A percentile compares a stretch with the other conserved stretches of the same genome.
phyloP scores from a whole-genome alignment of 1,140 invertebrate species.

The Dendrolimus punctatus region DNA sequence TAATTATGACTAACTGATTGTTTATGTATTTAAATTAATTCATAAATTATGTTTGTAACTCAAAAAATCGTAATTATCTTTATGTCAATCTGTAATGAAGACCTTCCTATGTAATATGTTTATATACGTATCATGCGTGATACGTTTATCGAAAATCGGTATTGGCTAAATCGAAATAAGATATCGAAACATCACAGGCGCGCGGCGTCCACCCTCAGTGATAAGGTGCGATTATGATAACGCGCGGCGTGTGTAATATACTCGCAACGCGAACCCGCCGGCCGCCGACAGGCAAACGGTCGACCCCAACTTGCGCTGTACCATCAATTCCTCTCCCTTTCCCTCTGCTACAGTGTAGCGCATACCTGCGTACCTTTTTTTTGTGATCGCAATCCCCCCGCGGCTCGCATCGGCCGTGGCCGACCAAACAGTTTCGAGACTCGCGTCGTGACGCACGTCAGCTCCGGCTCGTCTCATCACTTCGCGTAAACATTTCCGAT shows the following conservation, averaged over 20 bases:
- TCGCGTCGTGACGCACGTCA: constrained; percentile 22
- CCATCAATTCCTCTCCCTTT: constrained; percentile 45
- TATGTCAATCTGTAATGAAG: constrained; percentile 27
- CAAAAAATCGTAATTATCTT: constrained; percentile 33
- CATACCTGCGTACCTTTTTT: constrained; percentile 57
- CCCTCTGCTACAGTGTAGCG: constrained; percentile 35
- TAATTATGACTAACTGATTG: constrained; percentile 1
- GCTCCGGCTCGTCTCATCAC: background rate
- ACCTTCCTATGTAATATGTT: too few relatives aligned
- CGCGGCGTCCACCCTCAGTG: constrained; percentile 17
- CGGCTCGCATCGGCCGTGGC: constrained; percentile 17
- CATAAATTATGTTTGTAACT: too few relatives aligned
- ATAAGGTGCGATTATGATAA: constrained; percentile 28
- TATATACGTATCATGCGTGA: too few relatives aligned
- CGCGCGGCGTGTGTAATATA: constrained; percentile 19
- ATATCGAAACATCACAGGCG: constrained; percentile 4
- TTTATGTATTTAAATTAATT: background rate
- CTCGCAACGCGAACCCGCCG: constrained; percentile 10
- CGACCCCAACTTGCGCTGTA: constrained; percentile 13
- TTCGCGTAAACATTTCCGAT: constrained; percentile 50
- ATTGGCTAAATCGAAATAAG: constrained; percentile 28
- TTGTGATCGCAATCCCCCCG: constrained; percentile 28
- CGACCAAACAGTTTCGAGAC: constrained; percentile 38
- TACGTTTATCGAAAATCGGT: constrained; percentile 11
- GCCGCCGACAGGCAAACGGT: constrained; percentile 12